phyloP scores from a whole-genome alignment of 2,888 invertebrate species.

The Eilema caniola region DNA sequence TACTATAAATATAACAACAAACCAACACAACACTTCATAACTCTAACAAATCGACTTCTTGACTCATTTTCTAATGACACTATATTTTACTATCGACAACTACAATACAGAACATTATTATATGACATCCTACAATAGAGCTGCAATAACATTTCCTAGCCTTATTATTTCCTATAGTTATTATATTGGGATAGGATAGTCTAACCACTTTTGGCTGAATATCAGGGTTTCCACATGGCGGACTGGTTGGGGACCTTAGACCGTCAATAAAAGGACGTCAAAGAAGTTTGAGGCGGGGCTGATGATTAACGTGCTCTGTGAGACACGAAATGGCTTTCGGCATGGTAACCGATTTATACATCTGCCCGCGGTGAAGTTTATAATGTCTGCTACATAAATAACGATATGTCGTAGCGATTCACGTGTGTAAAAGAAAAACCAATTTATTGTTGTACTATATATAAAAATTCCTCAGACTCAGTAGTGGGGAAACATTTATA shows the following conservation, averaged over 20 bases:
- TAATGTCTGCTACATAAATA: not conserved
- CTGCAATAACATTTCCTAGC: constrained; percentile 18
- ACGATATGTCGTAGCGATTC: constrained; percentile 1
- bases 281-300: constrained; percentile 1
- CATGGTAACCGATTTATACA: not conserved
- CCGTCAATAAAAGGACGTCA: not conserved
- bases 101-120: constrained; percentile 36
- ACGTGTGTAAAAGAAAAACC: no score
- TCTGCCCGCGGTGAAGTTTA: not conserved
- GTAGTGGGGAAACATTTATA: no score
- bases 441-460: no score
- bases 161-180: not conserved
- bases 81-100: constrained; percentile 52
- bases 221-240: not conserved
- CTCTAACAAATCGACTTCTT: constrained; percentile 67
- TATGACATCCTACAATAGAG: not conserved
- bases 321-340: constrained; percentile 4
- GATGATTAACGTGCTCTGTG: not conserved
- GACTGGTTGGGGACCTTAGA: not conserved
- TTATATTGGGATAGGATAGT: not conserved
- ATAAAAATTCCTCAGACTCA: no score
- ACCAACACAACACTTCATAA: constrained; percentile 78
- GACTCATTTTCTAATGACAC: constrained; percentile 71
- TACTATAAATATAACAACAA: constrained; percentile 83
- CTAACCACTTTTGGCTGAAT: not conserved